Evolutionary conservation across 2,113 vertebrate species (phyloP), one percentile per base, ranked within the genome.

Genomic region (Chamaea fasciata): DNA sequence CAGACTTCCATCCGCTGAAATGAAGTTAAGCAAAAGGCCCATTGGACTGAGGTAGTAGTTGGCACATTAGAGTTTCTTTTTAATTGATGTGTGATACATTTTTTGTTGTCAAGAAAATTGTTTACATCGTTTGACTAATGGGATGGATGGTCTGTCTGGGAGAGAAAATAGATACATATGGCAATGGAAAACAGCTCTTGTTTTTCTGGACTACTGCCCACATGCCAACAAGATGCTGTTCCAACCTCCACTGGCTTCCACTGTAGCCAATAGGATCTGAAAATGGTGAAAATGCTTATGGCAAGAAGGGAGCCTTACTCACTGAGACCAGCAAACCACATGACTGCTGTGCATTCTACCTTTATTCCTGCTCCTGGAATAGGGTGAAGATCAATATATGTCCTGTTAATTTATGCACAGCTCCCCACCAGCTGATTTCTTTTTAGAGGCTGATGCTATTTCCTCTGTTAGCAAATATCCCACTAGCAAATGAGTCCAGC

Each of bases 71-170:
- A 30, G 20, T 64, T 95, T 59, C 35, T 49, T 83, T 89, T 64
- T 73, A 76, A 92, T 62, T 87, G 85, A 93, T 35, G 56, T 79
- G 78, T 60, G 78, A 52, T 84, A 37, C 49, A 20, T 52, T 78
- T 82, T 85, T 86, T 76, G 47, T 92, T 94, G 69, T 91, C 53
- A 42, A 60, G 74, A 82, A 83, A 83, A 77, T 89, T 90, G 91
- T 94, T 95, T 92, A 50, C 47, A 67, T 47, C 7, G 9, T 96
- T 94, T 90, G 63, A 64, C 87, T 97, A 88, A 94, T 84, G 83
- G 83, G 55, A 95, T 93, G 59, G 87, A 75, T 60, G 52, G 39
- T 83, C 65, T 74, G 62, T 59, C 89, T 75, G 68, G 33, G 44
- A 79, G 49, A 80, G 88, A 97, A 95, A 90, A 87, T 27, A 84